These are phyloP conservation scores for Xenopus petersii DNA, from an alignment of 2,797 vertebrate species.

Conservation along the genomic window DNA sequence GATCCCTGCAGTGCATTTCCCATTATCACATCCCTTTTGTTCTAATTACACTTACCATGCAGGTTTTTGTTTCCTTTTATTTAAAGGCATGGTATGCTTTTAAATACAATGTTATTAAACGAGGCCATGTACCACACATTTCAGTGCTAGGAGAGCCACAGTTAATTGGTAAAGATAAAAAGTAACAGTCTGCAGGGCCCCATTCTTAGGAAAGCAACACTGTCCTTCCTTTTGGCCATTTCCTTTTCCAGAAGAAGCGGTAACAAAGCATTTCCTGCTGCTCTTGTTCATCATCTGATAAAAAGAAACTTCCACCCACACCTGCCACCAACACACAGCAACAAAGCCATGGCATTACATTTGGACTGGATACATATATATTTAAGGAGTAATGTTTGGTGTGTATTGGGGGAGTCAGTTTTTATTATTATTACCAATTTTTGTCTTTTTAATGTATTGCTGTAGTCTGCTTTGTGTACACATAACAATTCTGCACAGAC, in stretches of 20 bases:
- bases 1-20: neutral
- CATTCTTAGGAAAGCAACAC: too few relatives aligned
- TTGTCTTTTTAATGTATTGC: constrained; percentile 61
- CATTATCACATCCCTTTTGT: neutral
- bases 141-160: neutral
- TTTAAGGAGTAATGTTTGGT: neutral
- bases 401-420: constrained; percentile 4
- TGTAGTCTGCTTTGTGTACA: constrained; percentile 71
- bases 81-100: neutral
- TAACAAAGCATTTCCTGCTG: too few relatives aligned
- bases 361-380: neutral
- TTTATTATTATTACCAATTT: constrained; percentile 52
- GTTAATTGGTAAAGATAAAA: too few relatives aligned
- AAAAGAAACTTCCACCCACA: neutral
- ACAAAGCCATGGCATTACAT: neutral
- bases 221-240: too few relatives aligned
- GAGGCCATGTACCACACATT: neutral
- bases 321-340: neutral
- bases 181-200: too few relatives aligned
- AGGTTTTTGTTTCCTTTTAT: neutral
- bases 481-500: constrained; percentile 79
- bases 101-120: neutral
- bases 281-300: neutral
- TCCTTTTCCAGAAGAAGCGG: constrained; percentile 2
- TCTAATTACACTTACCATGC: neutral